A percentile compares a stretch with the other conserved stretches of the same genome.
These are phyloP conservation scores for Crotophaga sulcirostris DNA, from an alignment of 2,113 vertebrate species.

Conservation along the genomic window DNA sequence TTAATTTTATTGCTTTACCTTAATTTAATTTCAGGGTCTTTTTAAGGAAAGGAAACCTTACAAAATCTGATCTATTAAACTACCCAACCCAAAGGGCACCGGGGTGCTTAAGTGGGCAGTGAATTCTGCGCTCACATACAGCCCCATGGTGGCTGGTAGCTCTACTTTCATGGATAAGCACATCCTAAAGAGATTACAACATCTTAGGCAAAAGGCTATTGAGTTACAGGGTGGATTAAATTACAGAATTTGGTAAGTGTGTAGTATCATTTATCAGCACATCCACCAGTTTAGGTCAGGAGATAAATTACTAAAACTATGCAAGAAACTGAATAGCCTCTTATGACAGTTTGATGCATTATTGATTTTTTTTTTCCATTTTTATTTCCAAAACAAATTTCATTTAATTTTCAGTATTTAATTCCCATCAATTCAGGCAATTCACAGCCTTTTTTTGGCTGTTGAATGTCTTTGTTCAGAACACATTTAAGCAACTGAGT, in stretches of 20 bases:
- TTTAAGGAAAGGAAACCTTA: background rate
- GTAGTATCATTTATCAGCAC: conserved; percentile 43
- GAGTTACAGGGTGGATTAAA: conserved; percentile 56
- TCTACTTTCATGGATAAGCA: conserved; percentile 66
- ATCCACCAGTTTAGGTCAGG: conserved; percentile 31
- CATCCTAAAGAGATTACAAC: conserved; percentile 65
- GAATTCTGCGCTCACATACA: background rate
- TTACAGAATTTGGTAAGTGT: conserved; percentile 59
- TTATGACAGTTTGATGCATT: conserved; percentile 35
- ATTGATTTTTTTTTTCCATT: conserved; percentile 17
- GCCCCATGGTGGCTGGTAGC: background rate
- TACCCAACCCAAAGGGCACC: background rate
- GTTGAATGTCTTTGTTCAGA: background rate
- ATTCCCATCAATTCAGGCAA: conserved; percentile 28
- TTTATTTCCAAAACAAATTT: conserved; percentile 53
- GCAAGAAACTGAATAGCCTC: conserved; percentile 46
- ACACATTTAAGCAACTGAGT: background rate
- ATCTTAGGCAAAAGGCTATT: conserved; percentile 59
- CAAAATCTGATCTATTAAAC: background rate
- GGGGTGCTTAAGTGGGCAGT: background rate
- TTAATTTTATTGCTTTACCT: background rate
- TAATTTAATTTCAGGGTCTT: background rate
- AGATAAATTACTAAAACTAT: conserved; percentile 58
- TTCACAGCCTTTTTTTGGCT: background rate
- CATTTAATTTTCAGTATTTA: conserved; percentile 48